A percentile compares a stretch with the other conserved stretches of the same genome.
These are phyloP conservation scores for Chlorops oryzae DNA, from an alignment of 1,140 invertebrate species.

Conservation along the genomic window DNA sequence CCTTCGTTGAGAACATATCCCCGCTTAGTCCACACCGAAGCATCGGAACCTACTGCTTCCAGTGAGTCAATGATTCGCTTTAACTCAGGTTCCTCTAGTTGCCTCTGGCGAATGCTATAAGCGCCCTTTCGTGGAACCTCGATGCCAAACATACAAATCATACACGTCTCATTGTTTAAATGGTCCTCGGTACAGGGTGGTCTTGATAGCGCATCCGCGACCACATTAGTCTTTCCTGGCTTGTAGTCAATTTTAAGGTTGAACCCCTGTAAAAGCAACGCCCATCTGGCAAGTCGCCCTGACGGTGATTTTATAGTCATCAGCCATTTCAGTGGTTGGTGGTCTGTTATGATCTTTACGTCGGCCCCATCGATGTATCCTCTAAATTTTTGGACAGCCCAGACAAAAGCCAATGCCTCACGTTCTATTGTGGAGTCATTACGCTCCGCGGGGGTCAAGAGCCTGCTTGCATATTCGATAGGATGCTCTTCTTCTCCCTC, in stretches of 20 bases:
- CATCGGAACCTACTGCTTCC: constrained; percentile 1
- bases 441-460: constrained; percentile 45
- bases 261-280: constrained; percentile 16
- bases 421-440: constrained; percentile 44
- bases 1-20: constrained; percentile 28
- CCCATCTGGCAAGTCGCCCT: constrained; percentile 32
- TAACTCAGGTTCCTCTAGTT: not conserved
- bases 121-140: constrained; percentile 3
- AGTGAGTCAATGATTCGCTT: constrained; percentile 1
- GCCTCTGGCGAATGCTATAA: constrained; percentile 13
- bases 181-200: constrained; percentile 14
- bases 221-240: constrained; percentile 18
- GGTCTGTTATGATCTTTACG: constrained; percentile 35
- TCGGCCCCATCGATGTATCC: constrained; percentile 27
- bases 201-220: constrained; percentile 17
- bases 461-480: too few species aligned
- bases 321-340: constrained; percentile 27
- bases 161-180: constrained; percentile 22
- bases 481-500: not conserved
- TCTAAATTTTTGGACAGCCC: constrained; percentile 39
- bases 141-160: not conserved
- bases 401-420: constrained; percentile 47
- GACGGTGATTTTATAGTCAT: constrained; percentile 24
- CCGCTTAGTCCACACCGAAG: constrained; percentile 18
- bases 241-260: constrained; percentile 18